phyloP scores from a whole-genome alignment of 1,140 invertebrate genomes.

The Calycopis cecrops region DNA sequence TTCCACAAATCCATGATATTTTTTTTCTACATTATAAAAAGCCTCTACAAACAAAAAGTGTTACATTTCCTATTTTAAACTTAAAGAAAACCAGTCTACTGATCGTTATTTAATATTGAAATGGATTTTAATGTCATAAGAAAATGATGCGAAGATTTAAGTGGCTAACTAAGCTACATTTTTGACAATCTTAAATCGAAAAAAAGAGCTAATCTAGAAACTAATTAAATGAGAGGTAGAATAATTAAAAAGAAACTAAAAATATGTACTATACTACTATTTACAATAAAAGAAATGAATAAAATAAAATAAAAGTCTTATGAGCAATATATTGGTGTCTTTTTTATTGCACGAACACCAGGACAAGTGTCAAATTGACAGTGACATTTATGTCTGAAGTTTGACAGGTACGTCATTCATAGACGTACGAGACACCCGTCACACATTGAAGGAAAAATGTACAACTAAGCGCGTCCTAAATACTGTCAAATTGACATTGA shows the following conservation, averaged over 20 bases:
- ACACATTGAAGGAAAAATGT: too few species aligned
- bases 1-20: neutral
- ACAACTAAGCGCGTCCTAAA: neutral
- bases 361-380: constrained; percentile 19
- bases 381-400: neutral
- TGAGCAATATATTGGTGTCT: constrained; percentile 6
- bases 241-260: constrained; percentile 9
- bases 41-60: constrained; percentile 4
- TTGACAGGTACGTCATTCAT: too few species aligned
- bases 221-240: constrained; percentile 10
- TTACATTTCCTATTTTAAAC: constrained; percentile 1
- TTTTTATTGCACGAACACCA: neutral
- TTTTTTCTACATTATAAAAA: neutral
- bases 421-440: too few species aligned
- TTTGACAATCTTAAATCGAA: neutral
- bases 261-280: constrained; percentile 1
- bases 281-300: constrained; percentile 1
- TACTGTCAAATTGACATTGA: constrained; percentile 23
- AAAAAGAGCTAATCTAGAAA: constrained; percentile 7
- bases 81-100: constrained; percentile 11
- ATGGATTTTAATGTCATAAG: neutral
- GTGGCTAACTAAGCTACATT: too few species aligned
- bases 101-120: neutral
- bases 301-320: neutral
- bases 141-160: too few species aligned